phyloP scores from a whole-genome alignment of 1,140 invertebrate genomes.

The Drosophila erecta region DNA sequence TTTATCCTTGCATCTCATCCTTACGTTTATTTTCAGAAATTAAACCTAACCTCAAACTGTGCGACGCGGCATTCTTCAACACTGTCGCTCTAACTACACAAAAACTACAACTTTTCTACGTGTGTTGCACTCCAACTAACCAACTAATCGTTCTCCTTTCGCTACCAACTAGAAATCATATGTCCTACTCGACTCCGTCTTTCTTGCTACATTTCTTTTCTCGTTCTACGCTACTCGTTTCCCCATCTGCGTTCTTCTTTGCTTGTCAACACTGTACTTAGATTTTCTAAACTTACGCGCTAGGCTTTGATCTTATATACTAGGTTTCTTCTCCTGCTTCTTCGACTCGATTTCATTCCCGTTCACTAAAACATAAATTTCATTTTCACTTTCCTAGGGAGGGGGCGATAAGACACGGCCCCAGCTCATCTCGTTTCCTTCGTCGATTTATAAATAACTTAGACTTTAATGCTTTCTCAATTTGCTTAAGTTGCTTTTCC shows the following conservation, averaged over 20 bases:
- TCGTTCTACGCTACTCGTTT: slow-evolving; percentile 10
- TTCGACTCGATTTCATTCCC: slow-evolving; percentile 24
- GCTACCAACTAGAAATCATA: slow-evolving; percentile 71
- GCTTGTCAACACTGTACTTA: slow-evolving; percentile 66
- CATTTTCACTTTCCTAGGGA: slow-evolving; percentile 43
- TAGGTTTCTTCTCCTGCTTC: slow-evolving; percentile 48
- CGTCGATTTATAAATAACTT: slow-evolving; percentile 58
- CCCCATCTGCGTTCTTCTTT: slow-evolving; percentile 19
- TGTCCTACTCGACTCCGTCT: slow-evolving; percentile 39
- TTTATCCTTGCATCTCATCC: not conserved
- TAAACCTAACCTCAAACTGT: slow-evolving; percentile 61
- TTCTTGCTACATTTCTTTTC: slow-evolving; percentile 25
- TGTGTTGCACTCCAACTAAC: slow-evolving; percentile 50
- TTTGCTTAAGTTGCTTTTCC: slow-evolving; percentile 53
- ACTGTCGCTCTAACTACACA: slow-evolving; percentile 67
- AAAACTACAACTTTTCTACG: slow-evolving; percentile 65
- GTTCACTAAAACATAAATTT: slow-evolving; percentile 49
- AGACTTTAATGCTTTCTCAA: slow-evolving; percentile 59
- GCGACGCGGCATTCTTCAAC: slow-evolving; percentile 36
- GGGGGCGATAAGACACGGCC: slow-evolving; percentile 16
- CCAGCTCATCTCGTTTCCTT: slow-evolving; percentile 9
- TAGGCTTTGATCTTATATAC: slow-evolving; percentile 75
- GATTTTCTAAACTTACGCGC: slow-evolving; percentile 62
- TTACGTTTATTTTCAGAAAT: slow-evolving; percentile 21
- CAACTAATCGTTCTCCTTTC: slow-evolving; percentile 46